These are phyloP conservation scores for Fratercula arctica DNA, from an alignment of 2,797 vertebrate genomes.

Conservation along the genomic window DNA sequence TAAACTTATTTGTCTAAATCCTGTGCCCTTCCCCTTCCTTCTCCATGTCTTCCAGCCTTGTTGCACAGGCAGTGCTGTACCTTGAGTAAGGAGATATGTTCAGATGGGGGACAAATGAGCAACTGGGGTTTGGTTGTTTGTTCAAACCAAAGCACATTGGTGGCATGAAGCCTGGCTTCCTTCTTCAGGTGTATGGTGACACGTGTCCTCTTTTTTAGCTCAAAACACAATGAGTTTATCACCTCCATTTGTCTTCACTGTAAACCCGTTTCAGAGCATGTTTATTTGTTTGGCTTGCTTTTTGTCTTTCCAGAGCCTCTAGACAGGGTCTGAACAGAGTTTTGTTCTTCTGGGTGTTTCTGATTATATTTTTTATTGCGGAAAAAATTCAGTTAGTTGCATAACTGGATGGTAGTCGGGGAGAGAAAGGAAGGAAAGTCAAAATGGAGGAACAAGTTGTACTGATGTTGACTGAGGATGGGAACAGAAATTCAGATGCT, in stretches of 20 bases:
- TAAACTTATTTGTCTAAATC: not conserved
- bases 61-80: not conserved
- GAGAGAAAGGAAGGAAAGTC: not conserved
- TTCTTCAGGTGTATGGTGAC: not conserved
- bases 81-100: not conserved
- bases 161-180: not conserved
- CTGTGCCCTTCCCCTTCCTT: not conserved
- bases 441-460: not conserved
- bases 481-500: not conserved
- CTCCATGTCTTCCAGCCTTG: not conserved
- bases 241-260: not conserved
- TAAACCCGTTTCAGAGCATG: not conserved
- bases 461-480: not conserved
- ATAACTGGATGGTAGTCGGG: not conserved
- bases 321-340: not conserved
- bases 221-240: not conserved
- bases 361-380: not conserved
- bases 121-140: not conserved
- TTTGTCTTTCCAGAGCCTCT: not conserved
- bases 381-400: not conserved
- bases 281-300: not conserved
- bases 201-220: rapidly evolving
- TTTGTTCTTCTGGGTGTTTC: not conserved
- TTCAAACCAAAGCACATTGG: not conserved
- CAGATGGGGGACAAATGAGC: not conserved